A percentile compares a stretch with the other conserved stretches of the same genome.
phyloP scores from a whole-genome alignment of 2,797 vertebrate genomes.

The Trachurus trachurus region DNA sequence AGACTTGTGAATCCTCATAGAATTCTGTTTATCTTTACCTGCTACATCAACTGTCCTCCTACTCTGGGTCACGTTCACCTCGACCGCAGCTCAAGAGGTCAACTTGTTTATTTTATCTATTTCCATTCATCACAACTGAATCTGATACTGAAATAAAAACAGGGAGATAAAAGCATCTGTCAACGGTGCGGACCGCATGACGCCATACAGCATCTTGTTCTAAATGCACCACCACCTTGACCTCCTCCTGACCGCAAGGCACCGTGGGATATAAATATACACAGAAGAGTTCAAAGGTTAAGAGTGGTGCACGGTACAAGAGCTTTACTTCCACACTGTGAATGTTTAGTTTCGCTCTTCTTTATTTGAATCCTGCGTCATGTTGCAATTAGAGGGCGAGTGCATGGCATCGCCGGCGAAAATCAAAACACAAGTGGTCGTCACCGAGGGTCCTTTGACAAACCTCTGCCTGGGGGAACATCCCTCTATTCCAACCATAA shows the following conservation, averaged over 20 bases:
- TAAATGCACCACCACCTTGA: conserved; percentile 27
- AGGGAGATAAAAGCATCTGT: neutral
- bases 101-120: too few species aligned
- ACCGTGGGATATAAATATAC: conserved; percentile 52
- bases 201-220: neutral
- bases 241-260: conserved; percentile 38
- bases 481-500: conserved; percentile 51
- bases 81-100: neutral
- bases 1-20: conserved; percentile 15
- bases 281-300: conserved; percentile 50
- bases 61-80: neutral
- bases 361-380: conserved; percentile 45
- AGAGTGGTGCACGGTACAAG: conserved; percentile 11
- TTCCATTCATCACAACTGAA: neutral
- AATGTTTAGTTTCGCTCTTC: conserved; percentile 4
- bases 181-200: neutral
- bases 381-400: conserved; percentile 71
- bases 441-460: conserved; percentile 71
- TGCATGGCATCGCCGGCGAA: conserved; percentile 39
- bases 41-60: neutral
- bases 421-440: conserved; percentile 68
- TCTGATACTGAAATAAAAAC: neutral
- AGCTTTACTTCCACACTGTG: conserved; percentile 3
- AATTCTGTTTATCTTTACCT: neutral
- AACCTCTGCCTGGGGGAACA: conserved; percentile 63